Conservation (phyloP, 2,797 vertebrate species). For the Paguma larvata region DNA sequence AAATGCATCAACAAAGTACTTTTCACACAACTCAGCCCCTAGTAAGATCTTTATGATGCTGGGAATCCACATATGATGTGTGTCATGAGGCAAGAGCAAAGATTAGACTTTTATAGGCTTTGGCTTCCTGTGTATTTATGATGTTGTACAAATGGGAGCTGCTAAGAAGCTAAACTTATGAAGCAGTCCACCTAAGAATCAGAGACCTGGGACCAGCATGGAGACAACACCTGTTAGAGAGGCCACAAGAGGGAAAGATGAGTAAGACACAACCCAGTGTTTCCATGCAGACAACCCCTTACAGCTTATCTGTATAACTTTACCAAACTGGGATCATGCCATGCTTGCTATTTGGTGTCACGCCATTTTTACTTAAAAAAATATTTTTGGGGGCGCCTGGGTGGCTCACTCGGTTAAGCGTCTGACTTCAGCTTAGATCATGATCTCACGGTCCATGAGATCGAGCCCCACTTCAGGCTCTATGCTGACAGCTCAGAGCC, state of each 20-base stretch:
- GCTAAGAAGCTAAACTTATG: slow-evolving; percentile 70
- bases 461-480: too few relatives aligned
- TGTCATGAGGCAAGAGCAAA: slow-evolving; percentile 55
- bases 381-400: neutral
- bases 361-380: slow-evolving; percentile 19
- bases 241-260: slow-evolving; percentile 81
- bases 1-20: slow-evolving; percentile 54
- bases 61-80: slow-evolving; percentile 61
- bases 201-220: slow-evolving; percentile 70
- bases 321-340: too few relatives aligned
- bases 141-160: slow-evolving; percentile 66
- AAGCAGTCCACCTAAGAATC: slow-evolving; percentile 65
- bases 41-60: slow-evolving; percentile 69
- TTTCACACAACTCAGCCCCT: slow-evolving; percentile 68
- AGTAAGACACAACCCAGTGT: slow-evolving; percentile 66
- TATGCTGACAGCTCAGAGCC: too few relatives aligned
- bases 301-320: neutral
- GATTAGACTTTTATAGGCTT: slow-evolving; percentile 63
- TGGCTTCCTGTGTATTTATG: slow-evolving; percentile 67
- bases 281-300: neutral
- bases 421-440: too few relatives aligned
- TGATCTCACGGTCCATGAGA: too few relatives aligned
- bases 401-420: too few relatives aligned
- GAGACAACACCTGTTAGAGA: slow-evolving; percentile 78
- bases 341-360: neutral